A percentile compares a stretch with the other conserved stretches of the same genome.
Conservation (phyloP, 2,797 vertebrate genomes). For the Iguana delicatissima region DNA sequence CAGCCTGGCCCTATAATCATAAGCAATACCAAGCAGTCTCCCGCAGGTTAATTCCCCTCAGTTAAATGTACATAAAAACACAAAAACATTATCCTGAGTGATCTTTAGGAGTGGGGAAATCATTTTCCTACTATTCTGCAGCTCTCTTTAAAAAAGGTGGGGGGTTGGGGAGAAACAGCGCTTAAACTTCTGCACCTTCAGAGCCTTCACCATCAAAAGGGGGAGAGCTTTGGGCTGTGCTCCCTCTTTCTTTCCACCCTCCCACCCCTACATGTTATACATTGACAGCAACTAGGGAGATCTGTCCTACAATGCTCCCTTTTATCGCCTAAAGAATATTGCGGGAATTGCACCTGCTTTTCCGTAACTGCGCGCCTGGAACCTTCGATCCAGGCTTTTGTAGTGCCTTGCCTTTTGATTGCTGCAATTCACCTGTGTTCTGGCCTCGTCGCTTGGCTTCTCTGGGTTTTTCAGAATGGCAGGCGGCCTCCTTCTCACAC, state of each 20-base stretch:
- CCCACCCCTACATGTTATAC: neutral
- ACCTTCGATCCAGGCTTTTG: constrained; percentile 40
- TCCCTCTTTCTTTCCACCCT: neutral
- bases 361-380: neutral
- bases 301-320: constrained; percentile 18
- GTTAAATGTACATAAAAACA: constrained; percentile 17
- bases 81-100: constrained; percentile 14
- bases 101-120: neutral
- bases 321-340: constrained; percentile 16
- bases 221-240: neutral
- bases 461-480: constrained; percentile 11
- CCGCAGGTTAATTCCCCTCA: constrained; percentile 25
- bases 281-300: neutral
- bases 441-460: neutral
- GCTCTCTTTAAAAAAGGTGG: neutral
- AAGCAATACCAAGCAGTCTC: neutral
- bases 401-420: constrained; percentile 36
- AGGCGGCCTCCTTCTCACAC: neutral
- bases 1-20: constrained; percentile 1
- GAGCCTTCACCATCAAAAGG: neutral
- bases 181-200: constrained; percentile 21
- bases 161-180: neutral
- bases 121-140: neutral
- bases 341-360: neutral
- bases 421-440: constrained; percentile 7